Evolutionary conservation across 2,888 invertebrate species (phyloP), one percentile per base, ranked within the genome.

Genomic region (Acrobasis consociella): DNA sequence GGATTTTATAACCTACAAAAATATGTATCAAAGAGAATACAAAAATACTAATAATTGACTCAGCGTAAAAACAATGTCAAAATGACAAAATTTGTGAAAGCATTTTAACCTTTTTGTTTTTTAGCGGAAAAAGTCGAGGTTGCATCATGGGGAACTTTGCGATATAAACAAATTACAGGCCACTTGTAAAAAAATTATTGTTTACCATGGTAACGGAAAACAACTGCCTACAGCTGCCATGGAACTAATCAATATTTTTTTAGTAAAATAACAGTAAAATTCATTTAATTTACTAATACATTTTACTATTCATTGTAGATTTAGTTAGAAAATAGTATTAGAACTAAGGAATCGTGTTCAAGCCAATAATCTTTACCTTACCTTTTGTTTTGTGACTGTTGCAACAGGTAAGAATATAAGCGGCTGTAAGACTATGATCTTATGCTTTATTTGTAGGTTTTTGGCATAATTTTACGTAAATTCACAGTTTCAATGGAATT

Each of bases 1-100:
- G 73, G 64, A 67, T 72, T 62, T 67, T 63, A 68, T 79, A 83
- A 82, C 85, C 83, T 85, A 83, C 64, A 84, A 81, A 72, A 69
- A 70, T 64, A 67, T 22, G 22, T 22, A 22, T 22, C 22, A 22
- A 22, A 22, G 2, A 22, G 22, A 22, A 22, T 22, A 22, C 22
- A 22, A 22, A 22, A 22, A 22, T 22, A 22, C 22, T 22, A 22
- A 1, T 22, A n/a, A 22, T 22, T 22, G 22, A n/a, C n/a, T n/a
- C n/a, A n/a, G n/a, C n/a, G n/a, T n/a, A n/a, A 84, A 81, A 72
- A 69, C 70, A 64, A 67, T 63, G 22, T 11, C 9, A 31, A 39
- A 51, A 60, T 60, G 38, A 5, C 42, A 60, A 52, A 42, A 15
- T 52, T n/a, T 39, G 16, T 9, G 38, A 56, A 22, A 22, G 9